Conservation (phyloP, 2,888 invertebrate species). For the Iselma pallidipennis region DNA sequence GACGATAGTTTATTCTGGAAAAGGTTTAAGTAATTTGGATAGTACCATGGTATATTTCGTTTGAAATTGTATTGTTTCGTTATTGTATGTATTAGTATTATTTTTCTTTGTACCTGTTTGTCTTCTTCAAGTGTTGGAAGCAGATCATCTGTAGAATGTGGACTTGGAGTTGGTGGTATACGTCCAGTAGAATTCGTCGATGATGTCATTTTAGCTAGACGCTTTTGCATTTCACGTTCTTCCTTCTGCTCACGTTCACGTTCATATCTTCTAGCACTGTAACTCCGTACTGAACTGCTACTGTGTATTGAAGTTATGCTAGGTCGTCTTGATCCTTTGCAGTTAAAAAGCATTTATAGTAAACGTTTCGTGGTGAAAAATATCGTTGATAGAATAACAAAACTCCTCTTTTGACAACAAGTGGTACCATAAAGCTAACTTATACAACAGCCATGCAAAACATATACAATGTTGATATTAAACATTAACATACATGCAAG, state of each 20-base stretch:
- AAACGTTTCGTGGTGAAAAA: no score
- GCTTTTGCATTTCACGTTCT: conserved; percentile 76
- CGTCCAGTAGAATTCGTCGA: conserved; percentile 59
- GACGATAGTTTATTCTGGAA: conserved; percentile 41
- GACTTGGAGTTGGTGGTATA: conserved; percentile 74
- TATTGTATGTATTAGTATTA: neutral
- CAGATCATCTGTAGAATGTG: conserved; percentile 82
- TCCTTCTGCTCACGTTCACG: conserved; percentile 81
- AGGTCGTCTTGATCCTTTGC: conserved; percentile 81
- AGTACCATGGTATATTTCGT: neutral
- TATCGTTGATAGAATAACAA: no score
- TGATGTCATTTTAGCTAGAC: conserved; percentile 67
- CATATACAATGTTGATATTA: no score
- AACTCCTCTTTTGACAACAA: no score
- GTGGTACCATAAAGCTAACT: no score
- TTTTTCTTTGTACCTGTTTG: conserved; percentile 64
- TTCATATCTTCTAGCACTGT: conserved; percentile 79
- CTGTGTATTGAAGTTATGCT: conserved; percentile 86
- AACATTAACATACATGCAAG: no score
- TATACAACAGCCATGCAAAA: neutral
- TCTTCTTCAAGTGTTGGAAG: conserved; percentile 80
- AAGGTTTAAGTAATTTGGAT: conserved; percentile 12
- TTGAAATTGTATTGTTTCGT: neutral
- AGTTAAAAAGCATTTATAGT: neutral
- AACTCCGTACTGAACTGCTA: conserved; percentile 81